Base-by-base conservation (phyloP, 2,113 vertebrate genomes). In the Nesogale talazaci region DNA sequence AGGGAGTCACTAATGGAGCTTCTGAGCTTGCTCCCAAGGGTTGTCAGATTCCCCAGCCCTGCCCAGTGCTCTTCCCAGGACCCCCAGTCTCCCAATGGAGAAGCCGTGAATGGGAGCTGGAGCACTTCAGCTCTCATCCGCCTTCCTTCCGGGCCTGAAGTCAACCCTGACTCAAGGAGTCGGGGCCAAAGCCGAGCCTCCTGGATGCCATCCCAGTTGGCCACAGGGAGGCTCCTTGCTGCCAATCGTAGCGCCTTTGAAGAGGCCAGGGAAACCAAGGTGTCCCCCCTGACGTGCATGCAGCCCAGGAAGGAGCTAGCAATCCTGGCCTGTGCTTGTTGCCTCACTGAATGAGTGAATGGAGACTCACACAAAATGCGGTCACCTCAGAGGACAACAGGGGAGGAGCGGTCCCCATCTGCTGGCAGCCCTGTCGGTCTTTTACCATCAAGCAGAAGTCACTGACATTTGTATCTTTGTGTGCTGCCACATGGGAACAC, bases 341-440 rank as follows among this genome's bases (percentile, higher is more conserved):
- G 63, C 63, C 9, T 67, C 16, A 79, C 36, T 67, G 20, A 79
- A 57, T 23, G 29, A 81, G 31, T 19, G 5, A 74, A 69, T 36
- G 36, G n/a, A 82, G 63, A 78, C 40, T 74, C 59, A 72, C 36
- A 76, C n/a, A 86, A 85, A 94, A 34, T 23, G 23, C 31, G 19
- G 84, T 65, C 84, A 67, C 76, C 65, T 89, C 76, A 57, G 83
- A 78, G 34, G n/a, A 46, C 90, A 90, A 72, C 22, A 72, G 76
- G 81, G 65, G 52, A 83, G 52, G 4, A 83, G 1, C 36, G 67
- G 4, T 42, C 86, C 61, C 79, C 31, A 34, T 63, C 81, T 92
- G 38, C 56, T 57, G 46, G 59, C 88, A 91, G 25, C 17, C 65
- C 19, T 22, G n/a, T 29, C 46, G 16, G 23, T 46, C 80, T 42